These are phyloP conservation scores for Psittacula cyanocephala DNA, from an alignment of 2,113 vertebrate species.

Conservation along the genomic window DNA sequence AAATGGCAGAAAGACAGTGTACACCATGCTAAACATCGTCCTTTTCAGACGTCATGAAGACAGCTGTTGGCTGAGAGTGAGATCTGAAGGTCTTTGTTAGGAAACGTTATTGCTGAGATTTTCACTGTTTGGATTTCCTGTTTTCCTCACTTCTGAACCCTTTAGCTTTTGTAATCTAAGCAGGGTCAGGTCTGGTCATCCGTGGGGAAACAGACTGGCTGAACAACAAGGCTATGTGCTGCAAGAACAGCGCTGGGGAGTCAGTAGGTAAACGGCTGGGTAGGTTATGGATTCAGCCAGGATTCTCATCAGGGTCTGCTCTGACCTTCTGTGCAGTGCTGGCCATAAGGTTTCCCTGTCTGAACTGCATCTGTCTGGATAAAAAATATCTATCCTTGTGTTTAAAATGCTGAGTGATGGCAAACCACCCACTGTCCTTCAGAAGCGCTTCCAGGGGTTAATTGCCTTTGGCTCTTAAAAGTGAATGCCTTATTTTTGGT, in stretches of 20 bases:
- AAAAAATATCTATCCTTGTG: neutral
- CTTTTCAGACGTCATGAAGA: slow-evolving; percentile 28
- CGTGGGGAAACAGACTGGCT: slow-evolving; percentile 47
- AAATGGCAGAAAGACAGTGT: slow-evolving; percentile 4
- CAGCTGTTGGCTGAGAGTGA: slow-evolving; percentile 34
- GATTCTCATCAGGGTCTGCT: neutral
- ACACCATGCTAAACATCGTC: neutral
- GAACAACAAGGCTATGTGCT: slow-evolving; percentile 20
- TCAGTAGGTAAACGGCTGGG: neutral
- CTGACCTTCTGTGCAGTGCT: neutral
- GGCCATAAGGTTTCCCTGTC: neutral
- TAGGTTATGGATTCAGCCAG: neutral
- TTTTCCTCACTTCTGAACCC: slow-evolving; percentile 63
- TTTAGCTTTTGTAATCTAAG: slow-evolving; percentile 59
- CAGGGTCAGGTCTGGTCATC: slow-evolving; percentile 63
- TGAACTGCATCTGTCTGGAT: neutral
- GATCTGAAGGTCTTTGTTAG: slow-evolving; percentile 63
- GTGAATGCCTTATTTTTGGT: neutral
- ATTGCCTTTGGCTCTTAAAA: slow-evolving; percentile 11
- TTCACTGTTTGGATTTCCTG: slow-evolving; percentile 67
- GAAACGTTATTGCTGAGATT: slow-evolving; percentile 67
- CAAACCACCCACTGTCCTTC: slow-evolving; percentile 6
- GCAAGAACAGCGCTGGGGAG: neutral
- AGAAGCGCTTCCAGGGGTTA: neutral
- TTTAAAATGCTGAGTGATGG: neutral